A percentile compares a stretch with the other conserved stretches of the same genome.
These are phyloP conservation scores for Macropodus opercularis DNA, from an alignment of 2,797 vertebrate genomes.

Conservation along the genomic window DNA sequence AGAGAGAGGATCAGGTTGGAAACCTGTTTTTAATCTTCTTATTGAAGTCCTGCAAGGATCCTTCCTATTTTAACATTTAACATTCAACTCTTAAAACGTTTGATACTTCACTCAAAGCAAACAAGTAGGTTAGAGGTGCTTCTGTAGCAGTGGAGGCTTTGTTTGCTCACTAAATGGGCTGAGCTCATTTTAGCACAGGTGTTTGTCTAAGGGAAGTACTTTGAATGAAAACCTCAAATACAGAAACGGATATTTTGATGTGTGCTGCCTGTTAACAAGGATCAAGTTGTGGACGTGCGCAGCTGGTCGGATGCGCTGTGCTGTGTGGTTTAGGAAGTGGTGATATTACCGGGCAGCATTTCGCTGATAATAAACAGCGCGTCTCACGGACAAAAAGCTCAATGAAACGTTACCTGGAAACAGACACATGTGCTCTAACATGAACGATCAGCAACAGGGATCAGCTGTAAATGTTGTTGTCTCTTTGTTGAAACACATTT, in stretches of 20 bases:
- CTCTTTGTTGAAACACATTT: slow-evolving; percentile 51
- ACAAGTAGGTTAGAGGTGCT: too few species aligned
- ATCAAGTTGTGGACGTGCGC: slow-evolving; percentile 6
- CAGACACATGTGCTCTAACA: slow-evolving; percentile 22
- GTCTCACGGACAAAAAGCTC: slow-evolving; percentile 22
- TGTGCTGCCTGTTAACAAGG: slow-evolving; percentile 10
- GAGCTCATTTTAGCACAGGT: slow-evolving; percentile 2
- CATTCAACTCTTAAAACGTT: neutral
- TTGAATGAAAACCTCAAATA: slow-evolving; percentile 19
- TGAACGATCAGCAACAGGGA: slow-evolving; percentile 22
- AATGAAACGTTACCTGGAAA: slow-evolving; percentile 49
- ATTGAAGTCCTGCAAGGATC: neutral
- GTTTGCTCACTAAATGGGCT: slow-evolving; percentile 17
- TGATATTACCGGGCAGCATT: too few species aligned
- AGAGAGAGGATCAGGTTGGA: too few species aligned
- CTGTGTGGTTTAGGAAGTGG: slow-evolving; percentile 32
- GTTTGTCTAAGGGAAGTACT: slow-evolving; percentile 15
- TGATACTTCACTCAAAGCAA: neutral
- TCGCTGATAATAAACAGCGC: slow-evolving; percentile 34
- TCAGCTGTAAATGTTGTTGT: slow-evolving; percentile 31
- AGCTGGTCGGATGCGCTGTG: neutral
- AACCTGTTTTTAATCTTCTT: neutral
- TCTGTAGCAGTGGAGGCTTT: slow-evolving; percentile 9
- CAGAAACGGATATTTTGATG: slow-evolving; percentile 7
- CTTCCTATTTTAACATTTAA: neutral